Conservation (phyloP, 2,797 vertebrate genomes). For the Trichosurus vulpecula region DNA sequence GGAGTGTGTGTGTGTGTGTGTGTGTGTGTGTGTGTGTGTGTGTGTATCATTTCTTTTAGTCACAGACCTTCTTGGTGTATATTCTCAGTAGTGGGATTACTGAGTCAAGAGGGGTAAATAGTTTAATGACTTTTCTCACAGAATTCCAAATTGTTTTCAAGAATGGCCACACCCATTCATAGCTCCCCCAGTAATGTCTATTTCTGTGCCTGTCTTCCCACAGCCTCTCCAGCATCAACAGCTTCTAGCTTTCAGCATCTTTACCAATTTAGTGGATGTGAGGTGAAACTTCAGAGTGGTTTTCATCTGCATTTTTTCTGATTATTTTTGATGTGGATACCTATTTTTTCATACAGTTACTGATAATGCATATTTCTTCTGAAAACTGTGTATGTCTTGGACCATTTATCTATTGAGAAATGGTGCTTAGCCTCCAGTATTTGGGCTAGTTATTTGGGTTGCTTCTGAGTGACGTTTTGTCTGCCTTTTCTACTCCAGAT, state of each 20-base stretch:
- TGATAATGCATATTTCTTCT: not conserved
- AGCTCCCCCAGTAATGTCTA: not conserved
- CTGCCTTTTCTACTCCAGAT: slow-evolving; percentile 72
- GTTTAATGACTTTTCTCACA: not conserved
- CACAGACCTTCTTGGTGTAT: not conserved
- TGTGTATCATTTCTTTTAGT: not conserved
- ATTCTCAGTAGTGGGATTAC: not conserved
- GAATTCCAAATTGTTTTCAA: not conserved
- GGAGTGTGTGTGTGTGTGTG: not conserved
- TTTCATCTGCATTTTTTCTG: not conserved
- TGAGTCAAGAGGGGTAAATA: not conserved
- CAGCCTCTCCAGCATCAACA: not conserved
- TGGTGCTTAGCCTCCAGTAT: not conserved
- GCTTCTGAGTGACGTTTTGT: not conserved
- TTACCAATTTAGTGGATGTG: not conserved
- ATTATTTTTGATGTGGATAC: not conserved
- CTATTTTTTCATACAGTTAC: not conserved
- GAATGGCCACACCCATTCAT: not conserved
- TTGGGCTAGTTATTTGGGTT: not conserved
- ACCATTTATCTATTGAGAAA: not conserved
- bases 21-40: not conserved
- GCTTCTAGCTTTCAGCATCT: not conserved
- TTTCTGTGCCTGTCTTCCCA: not conserved
- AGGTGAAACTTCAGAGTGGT: not conserved
- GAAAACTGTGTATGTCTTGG: not conserved